These are phyloP conservation scores for Eptatretus burgeri DNA, from an alignment of 2,113 vertebrate species.

Conservation along the genomic window DNA sequence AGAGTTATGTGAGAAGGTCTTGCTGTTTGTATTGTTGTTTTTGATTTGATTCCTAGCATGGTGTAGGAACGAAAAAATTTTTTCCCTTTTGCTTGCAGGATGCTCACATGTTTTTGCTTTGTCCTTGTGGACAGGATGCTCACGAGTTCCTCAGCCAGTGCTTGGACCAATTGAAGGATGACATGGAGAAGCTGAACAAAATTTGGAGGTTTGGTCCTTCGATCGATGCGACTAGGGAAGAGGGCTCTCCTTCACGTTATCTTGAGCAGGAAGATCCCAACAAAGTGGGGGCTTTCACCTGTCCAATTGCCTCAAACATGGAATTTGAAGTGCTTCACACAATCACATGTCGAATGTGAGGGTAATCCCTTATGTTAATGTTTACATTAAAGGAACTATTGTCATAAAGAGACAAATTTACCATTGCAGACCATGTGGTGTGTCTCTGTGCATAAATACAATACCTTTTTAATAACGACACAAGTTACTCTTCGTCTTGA, in stretches of 20 bases:
- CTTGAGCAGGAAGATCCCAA: constrained; percentile 28
- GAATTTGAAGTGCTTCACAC: constrained; percentile 95
- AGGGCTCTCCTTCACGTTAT: constrained; percentile 15
- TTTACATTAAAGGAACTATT: no score
- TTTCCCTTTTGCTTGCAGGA: not conserved
- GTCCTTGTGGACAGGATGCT: constrained; percentile 33
- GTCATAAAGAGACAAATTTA: no score
- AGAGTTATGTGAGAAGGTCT: not conserved
- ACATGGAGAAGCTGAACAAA: constrained; percentile 86
- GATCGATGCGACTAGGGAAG: constrained; percentile 20
- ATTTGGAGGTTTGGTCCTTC: constrained; percentile 35
- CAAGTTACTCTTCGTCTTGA: no score
- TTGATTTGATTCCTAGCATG: not conserved
- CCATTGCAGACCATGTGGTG: no score
- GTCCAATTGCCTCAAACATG: constrained; percentile 66
- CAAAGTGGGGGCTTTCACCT: constrained; percentile 53
- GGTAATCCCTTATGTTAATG: no score
- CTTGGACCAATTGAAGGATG: constrained; percentile 86
- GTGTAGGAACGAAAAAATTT: no score
- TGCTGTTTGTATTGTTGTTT: not conserved
- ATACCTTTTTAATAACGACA: no score
- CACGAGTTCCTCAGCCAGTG: constrained; percentile 96
- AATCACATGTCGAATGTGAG: constrained; percentile 78
- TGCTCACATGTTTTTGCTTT: no score
- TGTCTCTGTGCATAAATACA: no score